Percentiles rank a stretch among this genome's conserved stretches.
Evolutionary conservation across 2,797 vertebrate genomes (phyloP).

Genomic region (Malurus splendens): DNA sequence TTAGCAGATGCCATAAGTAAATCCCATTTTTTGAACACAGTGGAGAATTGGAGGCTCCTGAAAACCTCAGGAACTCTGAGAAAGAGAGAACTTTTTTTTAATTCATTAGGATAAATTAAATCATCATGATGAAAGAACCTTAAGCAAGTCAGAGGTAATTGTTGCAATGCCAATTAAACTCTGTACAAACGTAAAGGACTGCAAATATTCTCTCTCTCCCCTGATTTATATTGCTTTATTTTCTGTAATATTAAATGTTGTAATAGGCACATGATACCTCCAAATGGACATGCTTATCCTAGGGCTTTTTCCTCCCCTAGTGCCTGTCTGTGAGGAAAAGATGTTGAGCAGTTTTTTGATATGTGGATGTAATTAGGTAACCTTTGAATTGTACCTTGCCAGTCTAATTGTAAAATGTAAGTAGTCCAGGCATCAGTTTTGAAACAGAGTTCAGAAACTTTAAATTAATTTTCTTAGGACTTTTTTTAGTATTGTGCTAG

Average conservation of each 20-base stretch:
- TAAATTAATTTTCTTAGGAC: background rate
- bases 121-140: background rate
- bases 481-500: background rate
- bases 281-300: background rate
- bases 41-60: background rate
- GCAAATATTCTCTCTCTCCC: background rate
- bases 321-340: background rate
- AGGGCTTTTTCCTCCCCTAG: background rate
- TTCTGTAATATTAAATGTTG: background rate
- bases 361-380: background rate
- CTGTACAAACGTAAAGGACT: background rate
- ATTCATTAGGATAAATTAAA: background rate
- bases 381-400: background rate
- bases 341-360: background rate
- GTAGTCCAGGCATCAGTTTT: background rate
- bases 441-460: background rate
- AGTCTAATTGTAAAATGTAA: background rate
- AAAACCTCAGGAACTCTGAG: background rate
- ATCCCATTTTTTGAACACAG: background rate
- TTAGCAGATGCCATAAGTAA: background rate
- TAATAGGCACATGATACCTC: background rate
- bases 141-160: background rate
- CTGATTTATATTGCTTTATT: background rate
- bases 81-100: background rate
- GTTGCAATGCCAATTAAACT: background rate